phyloP scores from a whole-genome alignment of 2,113 vertebrate species.

The Prolemur simus region DNA sequence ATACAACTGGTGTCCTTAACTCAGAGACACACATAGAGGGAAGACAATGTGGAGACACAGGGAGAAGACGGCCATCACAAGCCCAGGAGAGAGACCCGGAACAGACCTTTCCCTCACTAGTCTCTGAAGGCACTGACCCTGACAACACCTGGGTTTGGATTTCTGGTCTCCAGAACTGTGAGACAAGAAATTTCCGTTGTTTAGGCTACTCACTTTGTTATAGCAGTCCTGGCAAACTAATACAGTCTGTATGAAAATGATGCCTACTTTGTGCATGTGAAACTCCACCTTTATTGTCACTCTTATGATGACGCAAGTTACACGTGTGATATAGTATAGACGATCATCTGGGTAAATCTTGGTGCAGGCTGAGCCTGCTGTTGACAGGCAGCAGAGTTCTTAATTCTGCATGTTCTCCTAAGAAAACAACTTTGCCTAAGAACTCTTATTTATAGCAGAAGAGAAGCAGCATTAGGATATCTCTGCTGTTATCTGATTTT shows the following conservation, averaged over 20 bases:
- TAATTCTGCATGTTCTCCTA: neutral
- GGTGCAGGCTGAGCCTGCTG: neutral
- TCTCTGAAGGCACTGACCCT: neutral
- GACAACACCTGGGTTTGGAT: neutral
- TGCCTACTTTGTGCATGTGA: too few relatives aligned
- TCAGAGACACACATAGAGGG: too few relatives aligned
- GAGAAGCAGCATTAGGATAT: neutral
- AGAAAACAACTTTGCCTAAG: neutral
- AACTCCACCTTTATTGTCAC: neutral
- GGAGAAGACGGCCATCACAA: neutral
- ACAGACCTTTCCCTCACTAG: neutral
- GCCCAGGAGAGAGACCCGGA: neutral
- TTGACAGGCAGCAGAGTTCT: neutral
- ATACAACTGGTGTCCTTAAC: neutral
- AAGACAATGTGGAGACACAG: neutral
- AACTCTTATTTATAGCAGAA: neutral
- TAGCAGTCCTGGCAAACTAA: neutral
- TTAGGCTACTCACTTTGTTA: neutral
- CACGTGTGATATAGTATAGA: fast-evolving
- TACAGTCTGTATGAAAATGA: neutral
- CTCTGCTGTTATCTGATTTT: neutral
- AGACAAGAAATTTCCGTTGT: neutral
- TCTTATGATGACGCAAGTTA: neutral
- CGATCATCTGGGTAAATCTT: neutral
- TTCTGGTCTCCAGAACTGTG: neutral